phyloP scores from a whole-genome alignment of 2,888 invertebrate species.

The Drosophila kuntzei region DNA sequence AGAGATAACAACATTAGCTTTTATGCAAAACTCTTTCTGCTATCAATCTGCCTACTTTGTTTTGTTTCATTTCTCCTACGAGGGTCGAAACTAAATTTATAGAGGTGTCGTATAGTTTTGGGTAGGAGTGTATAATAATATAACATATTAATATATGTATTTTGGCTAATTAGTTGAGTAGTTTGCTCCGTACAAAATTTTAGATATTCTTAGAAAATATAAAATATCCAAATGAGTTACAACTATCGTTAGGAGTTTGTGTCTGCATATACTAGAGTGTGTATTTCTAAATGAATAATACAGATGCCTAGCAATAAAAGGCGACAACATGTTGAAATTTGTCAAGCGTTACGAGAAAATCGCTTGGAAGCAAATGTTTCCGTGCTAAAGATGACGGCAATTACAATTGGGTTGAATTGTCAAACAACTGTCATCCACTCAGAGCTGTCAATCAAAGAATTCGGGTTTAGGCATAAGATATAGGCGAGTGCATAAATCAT shows the following conservation, averaged over 20 bases:
- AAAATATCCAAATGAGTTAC: neutral
- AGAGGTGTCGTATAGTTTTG: too few relatives aligned
- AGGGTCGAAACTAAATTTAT: too few relatives aligned
- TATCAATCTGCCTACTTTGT: too few relatives aligned
- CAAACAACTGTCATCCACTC: constrained; percentile 85
- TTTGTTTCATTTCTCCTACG: too few relatives aligned
- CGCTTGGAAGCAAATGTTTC: constrained; percentile 69
- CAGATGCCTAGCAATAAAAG: constrained; percentile 55
- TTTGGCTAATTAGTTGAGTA: constrained; percentile 54
- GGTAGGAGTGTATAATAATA: too few relatives aligned
- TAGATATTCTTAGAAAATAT: constrained; percentile 3
- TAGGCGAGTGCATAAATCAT: constrained; percentile 75
- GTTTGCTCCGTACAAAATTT: neutral
- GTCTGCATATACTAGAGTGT: constrained; percentile 1
- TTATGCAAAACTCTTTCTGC: too few relatives aligned
- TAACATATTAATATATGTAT: too few relatives aligned
- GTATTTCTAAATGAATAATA: constrained; percentile 9
- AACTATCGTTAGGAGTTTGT: constrained; percentile 6
- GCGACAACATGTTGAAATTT: constrained; percentile 79
- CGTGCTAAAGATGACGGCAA: constrained; percentile 59
- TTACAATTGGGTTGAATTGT: constrained; percentile 80
- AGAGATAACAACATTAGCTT: too few relatives aligned
- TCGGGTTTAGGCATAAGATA: constrained; percentile 62
- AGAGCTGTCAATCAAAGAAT: constrained; percentile 84
- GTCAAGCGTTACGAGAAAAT: constrained; percentile 84